Base-by-base conservation (phyloP, 2,113 vertebrate genomes). In the Laticauda colubrina region DNA sequence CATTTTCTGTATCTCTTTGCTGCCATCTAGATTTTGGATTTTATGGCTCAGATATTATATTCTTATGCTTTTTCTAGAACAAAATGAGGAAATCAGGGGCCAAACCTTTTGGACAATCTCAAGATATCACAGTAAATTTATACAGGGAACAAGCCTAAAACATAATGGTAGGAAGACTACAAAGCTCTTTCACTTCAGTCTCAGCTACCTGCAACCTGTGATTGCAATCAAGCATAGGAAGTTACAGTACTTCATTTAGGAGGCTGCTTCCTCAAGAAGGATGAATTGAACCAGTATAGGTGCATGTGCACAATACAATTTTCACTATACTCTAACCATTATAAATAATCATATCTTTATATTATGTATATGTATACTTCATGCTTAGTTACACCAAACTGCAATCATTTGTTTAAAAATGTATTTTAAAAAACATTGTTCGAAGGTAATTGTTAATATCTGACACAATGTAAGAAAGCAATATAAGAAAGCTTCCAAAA, bases 321-420 rank as follows among this genome's bases (percentile, higher is more conserved):
- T 14, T 64, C 61, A n/a, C 26, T 64, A 64, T n/a, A 94, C 95
- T 93, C 69, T 1, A 81, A 18, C 26, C 43, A n/a, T 29, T 86
- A 43, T 29, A 87, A 57, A 61, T 11, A 0, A 56, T 51, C 29
- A 26, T 81, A 18, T 88, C n/a, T 69, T 56, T 7, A 53, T 43
- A 88, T 2, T 53, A 39, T 54, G 6, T 18, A 26, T 54, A 85
- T 57, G 9, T 45, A 85, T 39, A 56, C 5, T 56, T 86, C 95
- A 89, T 95, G 96, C 96, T 86, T 95, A 81, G 91, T 55, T 88
- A 91, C 55, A 39, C 81, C 24, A 56, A 54, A 20, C 53, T 39
- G 1, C 3, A 45, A 75, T 34, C 90, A 93, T 96, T 96, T 96
- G 34, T 92, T 93, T 61, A 39, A 57, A 1, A 81, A 90, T 39